Conservation (phyloP, 2,113 vertebrate genomes). For the Peucedramus taeniatus region DNA sequence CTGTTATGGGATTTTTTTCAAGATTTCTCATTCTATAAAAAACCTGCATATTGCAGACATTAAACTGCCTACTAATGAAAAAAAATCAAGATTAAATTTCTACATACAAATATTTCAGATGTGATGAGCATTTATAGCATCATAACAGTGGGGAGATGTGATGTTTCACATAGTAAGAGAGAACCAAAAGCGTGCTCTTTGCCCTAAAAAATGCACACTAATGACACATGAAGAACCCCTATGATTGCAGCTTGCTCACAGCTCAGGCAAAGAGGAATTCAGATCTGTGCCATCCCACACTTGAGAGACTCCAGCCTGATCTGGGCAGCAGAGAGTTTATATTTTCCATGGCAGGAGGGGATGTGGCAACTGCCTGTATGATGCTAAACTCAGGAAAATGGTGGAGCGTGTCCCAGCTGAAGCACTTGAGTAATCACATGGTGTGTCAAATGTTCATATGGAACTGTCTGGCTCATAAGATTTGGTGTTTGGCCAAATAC, state of each 20-base stretch:
- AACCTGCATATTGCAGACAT: neutral
- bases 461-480: neutral
- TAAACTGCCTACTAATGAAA: neutral
- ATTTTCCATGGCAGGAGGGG: neutral
- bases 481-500: neutral
- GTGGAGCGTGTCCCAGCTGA: neutral
- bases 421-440: neutral
- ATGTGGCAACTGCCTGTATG: neutral
- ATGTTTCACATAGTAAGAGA: neutral
- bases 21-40: neutral
- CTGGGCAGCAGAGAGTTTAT: neutral
- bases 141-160: neutral
- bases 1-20: neutral
- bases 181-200: neutral
- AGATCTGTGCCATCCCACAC: neutral
- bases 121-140: neutral
- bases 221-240: fast-evolving
- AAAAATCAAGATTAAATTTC: neutral
- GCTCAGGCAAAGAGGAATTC: neutral
- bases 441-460: neutral
- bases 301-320: neutral
- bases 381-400: neutral
- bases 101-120: neutral
- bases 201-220: neutral
- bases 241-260: fast-evolving